A percentile compares a stretch with the other conserved stretches of the same genome.
These are phyloP conservation scores for Himalopsyche phryganea DNA, from an alignment of 1,140 invertebrate genomes.

Conservation along the genomic window DNA sequence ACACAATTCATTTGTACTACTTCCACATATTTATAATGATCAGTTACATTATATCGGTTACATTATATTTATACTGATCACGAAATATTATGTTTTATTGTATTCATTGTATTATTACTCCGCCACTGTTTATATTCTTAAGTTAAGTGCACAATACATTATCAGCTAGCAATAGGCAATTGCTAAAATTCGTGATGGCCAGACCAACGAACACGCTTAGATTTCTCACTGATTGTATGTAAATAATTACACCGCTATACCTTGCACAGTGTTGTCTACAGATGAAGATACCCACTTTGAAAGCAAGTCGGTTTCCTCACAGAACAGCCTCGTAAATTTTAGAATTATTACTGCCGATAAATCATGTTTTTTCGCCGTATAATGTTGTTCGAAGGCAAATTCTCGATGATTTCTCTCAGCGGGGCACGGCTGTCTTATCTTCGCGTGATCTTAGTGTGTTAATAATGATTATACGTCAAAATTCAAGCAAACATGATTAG, in stretches of 20 bases:
- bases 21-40: too few relatives aligned
- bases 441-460: constrained; percentile 12
- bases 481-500: too few relatives aligned
- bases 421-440: background rate
- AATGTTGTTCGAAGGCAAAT: background rate
- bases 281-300: background rate
- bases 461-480: constrained; percentile 2
- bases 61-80: too few relatives aligned
- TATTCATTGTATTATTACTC: too few relatives aligned
- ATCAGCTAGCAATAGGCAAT: constrained; percentile 2
- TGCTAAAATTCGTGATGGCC: background rate
- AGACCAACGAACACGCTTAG: background rate
- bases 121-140: too few relatives aligned
- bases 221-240: constrained; percentile 22
- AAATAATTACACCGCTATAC: constrained; percentile 2
- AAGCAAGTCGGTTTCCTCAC: constrained; percentile 13
- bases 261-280: too few relatives aligned
- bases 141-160: too few relatives aligned
- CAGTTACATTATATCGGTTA: too few relatives aligned
- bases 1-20: too few relatives aligned
- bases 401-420: constrained; percentile 9
- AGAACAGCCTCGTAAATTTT: constrained; percentile 14
- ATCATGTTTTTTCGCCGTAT: constrained; percentile 12
- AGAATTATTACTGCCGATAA: constrained; percentile 7
- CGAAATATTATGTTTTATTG: too few relatives aligned